Evolutionary conservation across 2,113 vertebrate species (phyloP), one percentile per base, ranked within the genome.

Genomic region (Podarcis muralis): DNA sequence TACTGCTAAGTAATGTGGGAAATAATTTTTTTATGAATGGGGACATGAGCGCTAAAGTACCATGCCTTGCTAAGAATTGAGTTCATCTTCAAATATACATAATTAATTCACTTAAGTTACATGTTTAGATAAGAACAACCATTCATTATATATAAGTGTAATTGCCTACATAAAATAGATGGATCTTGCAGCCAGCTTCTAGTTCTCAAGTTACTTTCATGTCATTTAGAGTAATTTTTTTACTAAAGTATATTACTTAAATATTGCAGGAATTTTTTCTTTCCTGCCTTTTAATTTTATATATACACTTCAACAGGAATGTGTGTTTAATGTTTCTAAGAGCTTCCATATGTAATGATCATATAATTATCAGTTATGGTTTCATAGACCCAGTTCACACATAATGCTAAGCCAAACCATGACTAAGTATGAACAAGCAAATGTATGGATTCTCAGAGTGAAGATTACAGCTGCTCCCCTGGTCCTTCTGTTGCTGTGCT

Each of bases 11-110:
- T 93, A 93, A 76, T 92, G 88, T 84, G 83, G 76, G 87, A 88
- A 94, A 92, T 95, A 94, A 87, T 92, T 91, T 68, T 92, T 95
- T 94, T 91, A 95, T 94, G 92, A 93, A 90, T 90, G 81, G 90
- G 89, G 92, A 93, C 93, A 89, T 90, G 72, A 92, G 88, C 69
- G 0, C 85, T 95, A 81, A 87, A 95, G 71, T 91, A 48, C 92
- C 87, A 66, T 93, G 94, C 88, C 92, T 81, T 23, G 90, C 92
- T 95, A 93, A 90, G 86, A 88, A 86, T 86, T 93, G 88, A 95
- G 92, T 93, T 95, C 23, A 77, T 93, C 89, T 88, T 92, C 91
- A 94, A 93, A 93, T 91, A 90, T 91, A 86, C 88, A 92, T 94
- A 93, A 94, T 92, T 86, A 95, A 91, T 90, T 89, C 75, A 75